These are phyloP conservation scores for Crocallis elinguaria DNA, from an alignment of 2,888 invertebrate species.

Conservation along the genomic window DNA sequence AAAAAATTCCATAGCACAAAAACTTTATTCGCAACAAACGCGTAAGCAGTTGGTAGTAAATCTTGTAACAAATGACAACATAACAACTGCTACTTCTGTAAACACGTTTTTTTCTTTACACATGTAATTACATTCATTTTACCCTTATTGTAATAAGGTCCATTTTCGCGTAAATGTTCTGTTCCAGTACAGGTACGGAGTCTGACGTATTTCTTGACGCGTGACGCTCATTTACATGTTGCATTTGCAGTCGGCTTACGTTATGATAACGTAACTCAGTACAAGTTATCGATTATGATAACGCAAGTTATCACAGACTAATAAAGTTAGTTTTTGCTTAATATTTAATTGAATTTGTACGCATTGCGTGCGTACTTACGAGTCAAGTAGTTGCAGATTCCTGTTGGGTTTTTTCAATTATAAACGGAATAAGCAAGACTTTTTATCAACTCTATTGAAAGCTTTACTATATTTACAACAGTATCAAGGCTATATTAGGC, in stretches of 20 bases:
- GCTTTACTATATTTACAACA: background rate
- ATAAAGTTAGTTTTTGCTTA: conserved; percentile 1
- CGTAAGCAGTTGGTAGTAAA: conserved; percentile 22
- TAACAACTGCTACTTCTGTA: conserved; percentile 42
- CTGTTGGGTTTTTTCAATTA: background rate
- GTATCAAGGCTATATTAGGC: too few species aligned
- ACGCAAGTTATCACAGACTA: conserved; percentile 3
- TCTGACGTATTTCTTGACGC: conserved; percentile 23
- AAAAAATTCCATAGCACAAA: background rate
- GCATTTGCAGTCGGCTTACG: conserved; percentile 20
- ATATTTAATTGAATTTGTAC: background rate
- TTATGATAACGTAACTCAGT: conserved; percentile 15
- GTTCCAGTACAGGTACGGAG: conserved; percentile 7
- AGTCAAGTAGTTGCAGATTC: background rate
- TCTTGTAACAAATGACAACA: conserved; percentile 39
- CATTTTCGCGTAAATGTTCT: conserved; percentile 3
- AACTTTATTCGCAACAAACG: conserved; percentile 10
- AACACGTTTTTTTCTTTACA: conserved; percentile 38
- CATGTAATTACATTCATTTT: conserved; percentile 30
- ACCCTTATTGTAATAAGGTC: background rate
- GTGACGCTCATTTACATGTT: conserved; percentile 34
- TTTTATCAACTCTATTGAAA: background rate
- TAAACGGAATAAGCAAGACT: background rate
- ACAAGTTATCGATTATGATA: conserved; percentile 20
- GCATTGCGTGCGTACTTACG: background rate